Evolutionary conservation across 2,113 vertebrate species (phyloP).

Genomic region (Tetrax tetrax): DNA sequence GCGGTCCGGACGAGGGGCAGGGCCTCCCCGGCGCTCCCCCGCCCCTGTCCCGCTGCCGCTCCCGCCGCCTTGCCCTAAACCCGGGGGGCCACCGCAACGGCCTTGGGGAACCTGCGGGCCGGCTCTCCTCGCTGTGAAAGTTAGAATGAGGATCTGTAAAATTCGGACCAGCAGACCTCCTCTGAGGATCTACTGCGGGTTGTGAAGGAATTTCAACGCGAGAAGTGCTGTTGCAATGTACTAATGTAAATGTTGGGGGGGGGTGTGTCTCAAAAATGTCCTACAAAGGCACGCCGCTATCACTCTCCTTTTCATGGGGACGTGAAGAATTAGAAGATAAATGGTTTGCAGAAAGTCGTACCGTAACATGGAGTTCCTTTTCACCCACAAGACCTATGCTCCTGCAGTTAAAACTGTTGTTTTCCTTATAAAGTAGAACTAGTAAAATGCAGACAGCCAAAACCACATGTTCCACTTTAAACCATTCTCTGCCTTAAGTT

Average conservation of each 20-base stretch:
- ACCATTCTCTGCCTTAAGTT: not conserved
- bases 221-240: not conserved
- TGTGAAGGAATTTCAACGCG: not conserved
- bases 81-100: no score
- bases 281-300: not conserved
- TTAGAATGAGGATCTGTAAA: not conserved
- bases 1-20: accelerated
- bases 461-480: not conserved
- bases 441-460: not conserved
- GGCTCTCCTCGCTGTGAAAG: accelerated
- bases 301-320: accelerated
- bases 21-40: accelerated
- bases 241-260: accelerated
- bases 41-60: accelerated
- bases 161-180: accelerated
- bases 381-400: not conserved
- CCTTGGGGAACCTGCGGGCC: not conserved
- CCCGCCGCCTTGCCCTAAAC: not conserved
- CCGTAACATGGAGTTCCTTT: not conserved
- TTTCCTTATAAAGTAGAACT: not conserved
- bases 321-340: not conserved
- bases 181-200: not conserved
- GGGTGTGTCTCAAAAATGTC: not conserved
- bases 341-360: not conserved
- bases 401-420: not conserved